These are phyloP conservation scores for Crotalus tigris DNA, from an alignment of 2,113 vertebrate genomes.

Conservation along the genomic window DNA sequence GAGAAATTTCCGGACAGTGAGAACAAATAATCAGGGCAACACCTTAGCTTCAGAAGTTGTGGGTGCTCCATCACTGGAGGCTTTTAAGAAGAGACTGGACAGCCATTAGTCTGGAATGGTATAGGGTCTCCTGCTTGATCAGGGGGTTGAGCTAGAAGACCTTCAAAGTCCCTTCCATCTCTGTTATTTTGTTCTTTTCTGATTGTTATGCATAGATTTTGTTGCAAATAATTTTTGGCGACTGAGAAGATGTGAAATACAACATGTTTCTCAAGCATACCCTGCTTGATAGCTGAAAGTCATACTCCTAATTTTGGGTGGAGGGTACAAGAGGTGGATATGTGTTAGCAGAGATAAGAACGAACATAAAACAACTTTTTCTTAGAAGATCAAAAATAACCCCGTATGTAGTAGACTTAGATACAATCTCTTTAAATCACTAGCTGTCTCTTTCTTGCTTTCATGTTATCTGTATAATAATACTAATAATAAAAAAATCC, in stretches of 20 bases:
- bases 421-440: neutral
- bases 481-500: neutral
- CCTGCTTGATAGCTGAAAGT: neutral
- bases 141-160: no score
- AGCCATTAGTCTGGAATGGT: no score
- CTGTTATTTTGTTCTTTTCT: neutral
- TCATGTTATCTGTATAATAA: neutral
- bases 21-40: no score
- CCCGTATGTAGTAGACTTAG: neutral
- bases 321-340: neutral
- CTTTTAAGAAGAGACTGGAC: no score
- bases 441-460: neutral
- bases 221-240: neutral
- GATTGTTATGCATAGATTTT: neutral
- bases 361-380: neutral
- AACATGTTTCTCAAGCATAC: neutral
- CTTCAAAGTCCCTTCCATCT: neutral
- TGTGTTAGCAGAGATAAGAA: neutral
- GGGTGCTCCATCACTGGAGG: no score
- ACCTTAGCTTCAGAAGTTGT: no score
- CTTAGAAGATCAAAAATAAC: neutral
- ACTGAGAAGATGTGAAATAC: neutral
- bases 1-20: no score
- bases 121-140: no score
- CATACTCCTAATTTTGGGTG: fast-evolving